Conservation (phyloP, 53 echinoderm and acorn worm genomes). For the Pentamera pediparva region DNA sequence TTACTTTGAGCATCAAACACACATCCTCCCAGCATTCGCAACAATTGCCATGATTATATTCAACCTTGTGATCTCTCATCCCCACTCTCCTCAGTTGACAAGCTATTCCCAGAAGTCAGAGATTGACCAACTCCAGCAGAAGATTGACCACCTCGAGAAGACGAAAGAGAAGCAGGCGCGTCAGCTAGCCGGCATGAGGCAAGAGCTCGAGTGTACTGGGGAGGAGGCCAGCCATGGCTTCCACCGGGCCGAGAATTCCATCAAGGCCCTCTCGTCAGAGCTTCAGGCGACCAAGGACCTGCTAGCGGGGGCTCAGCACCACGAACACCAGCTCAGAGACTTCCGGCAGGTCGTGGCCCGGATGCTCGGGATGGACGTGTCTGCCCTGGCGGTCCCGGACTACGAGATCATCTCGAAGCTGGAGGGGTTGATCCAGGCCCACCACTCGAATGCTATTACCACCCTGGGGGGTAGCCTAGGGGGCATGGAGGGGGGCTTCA, state of each 20-base stretch:
- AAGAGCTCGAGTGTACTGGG: constrained; percentile 85
- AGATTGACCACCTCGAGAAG: constrained; percentile 83
- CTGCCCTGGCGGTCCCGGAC: constrained; percentile 83
- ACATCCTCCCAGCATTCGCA: too few relatives aligned
- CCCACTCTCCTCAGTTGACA: constrained; percentile 45
- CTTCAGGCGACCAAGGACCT: constrained; percentile 80
- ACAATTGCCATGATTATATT: too few relatives aligned
- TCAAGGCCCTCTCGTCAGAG: constrained; percentile 61
- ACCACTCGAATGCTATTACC: constrained; percentile 91
- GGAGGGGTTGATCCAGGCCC: constrained; percentile 98
- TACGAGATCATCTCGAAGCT: constrained; percentile 95
- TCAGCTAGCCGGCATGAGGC: constrained; percentile 94
- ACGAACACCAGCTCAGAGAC: constrained; percentile 81
- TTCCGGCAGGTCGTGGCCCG: constrained; percentile 94
- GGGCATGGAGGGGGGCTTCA: constrained; percentile 74
- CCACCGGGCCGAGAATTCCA: constrained; percentile 47
- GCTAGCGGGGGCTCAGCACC: constrained; percentile 63
- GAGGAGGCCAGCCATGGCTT: constrained; percentile 67
- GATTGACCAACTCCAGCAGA: constrained; percentile 65
- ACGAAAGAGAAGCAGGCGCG: constrained; percentile 93
- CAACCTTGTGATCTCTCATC: too few relatives aligned
- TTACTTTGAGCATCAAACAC: too few relatives aligned
- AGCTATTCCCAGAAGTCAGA: constrained; percentile 68
- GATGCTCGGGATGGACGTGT: constrained; percentile 92
- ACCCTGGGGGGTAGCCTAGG: constrained; percentile 62